These are phyloP conservation scores for Sebastes diploproa DNA, from an alignment of 2,797 vertebrate genomes.

Conservation along the genomic window DNA sequence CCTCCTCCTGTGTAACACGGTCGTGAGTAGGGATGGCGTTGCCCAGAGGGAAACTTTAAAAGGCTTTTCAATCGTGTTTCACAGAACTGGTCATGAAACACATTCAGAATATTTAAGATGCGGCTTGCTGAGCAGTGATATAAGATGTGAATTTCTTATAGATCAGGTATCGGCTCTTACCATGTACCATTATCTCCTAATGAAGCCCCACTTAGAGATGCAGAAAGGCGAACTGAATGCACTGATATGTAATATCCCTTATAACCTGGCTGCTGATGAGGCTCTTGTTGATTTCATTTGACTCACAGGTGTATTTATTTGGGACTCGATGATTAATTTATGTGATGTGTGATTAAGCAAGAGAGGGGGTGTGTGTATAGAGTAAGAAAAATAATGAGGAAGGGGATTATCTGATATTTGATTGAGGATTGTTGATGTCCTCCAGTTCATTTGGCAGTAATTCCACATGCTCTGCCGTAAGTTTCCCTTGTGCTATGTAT, in stretches of 20 bases:
- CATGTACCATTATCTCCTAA: not conserved
- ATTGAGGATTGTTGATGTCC: constrained; percentile 36
- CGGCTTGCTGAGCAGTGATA: not conserved
- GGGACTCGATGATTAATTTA: constrained; percentile 46
- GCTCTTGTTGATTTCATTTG: constrained; percentile 29
- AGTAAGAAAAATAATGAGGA: constrained; percentile 24
- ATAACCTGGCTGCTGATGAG: constrained; percentile 26
- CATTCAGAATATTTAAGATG: not conserved
- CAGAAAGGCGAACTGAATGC: not conserved
- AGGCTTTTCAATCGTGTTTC: constrained; percentile 50
- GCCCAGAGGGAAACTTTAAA: constrained; percentile 55
- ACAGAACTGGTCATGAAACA: constrained; percentile 17
- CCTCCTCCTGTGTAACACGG: constrained; percentile 27
- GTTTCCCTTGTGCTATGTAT: constrained; percentile 11
- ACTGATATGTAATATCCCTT: constrained; percentile 10
- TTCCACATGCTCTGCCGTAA: not conserved
- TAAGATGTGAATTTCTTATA: not conserved
- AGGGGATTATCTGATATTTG: constrained; percentile 51
- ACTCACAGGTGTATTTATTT: constrained; percentile 40
- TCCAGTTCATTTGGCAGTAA: constrained; percentile 19
- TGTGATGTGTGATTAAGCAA: constrained; percentile 35
- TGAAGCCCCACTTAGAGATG: constrained; percentile 14
- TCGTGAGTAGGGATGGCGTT: constrained; percentile 18
- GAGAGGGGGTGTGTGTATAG: not conserved
- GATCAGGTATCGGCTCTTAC: constrained; percentile 4